Percentiles rank a stretch among this genome's conserved stretches.
These are phyloP conservation scores for Stomatorhinus ivindoensis DNA, from an alignment of 2,113 vertebrate genomes.

Conservation along the genomic window DNA sequence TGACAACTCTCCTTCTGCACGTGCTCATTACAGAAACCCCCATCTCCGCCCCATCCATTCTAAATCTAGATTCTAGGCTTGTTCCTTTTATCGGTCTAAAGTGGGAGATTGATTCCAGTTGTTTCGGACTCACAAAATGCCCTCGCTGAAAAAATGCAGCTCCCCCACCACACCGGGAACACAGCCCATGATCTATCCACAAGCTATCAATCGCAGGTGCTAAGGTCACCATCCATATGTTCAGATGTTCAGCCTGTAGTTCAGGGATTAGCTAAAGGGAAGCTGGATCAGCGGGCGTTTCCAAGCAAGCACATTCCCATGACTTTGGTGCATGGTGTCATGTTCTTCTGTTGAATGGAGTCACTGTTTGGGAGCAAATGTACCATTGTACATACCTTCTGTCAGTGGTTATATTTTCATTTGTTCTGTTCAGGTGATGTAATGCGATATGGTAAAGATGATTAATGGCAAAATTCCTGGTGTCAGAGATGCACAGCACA, in stretches of 20 bases:
- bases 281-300: background rate
- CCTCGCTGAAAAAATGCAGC: background rate
- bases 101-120: background rate
- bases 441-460: background rate
- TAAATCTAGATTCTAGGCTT: background rate
- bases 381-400: background rate
- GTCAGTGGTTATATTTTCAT: background rate
- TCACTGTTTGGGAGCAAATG: background rate
- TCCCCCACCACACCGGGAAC: background rate
- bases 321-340: background rate
- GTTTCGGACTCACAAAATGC: background rate
- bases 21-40: background rate
- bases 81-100: background rate
- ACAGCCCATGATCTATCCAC: background rate
- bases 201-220: background rate
- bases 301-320: background rate
- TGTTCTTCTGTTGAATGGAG: background rate
- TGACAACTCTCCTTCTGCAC: background rate
- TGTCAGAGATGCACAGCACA: background rate
- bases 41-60: too few species aligned
- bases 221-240: background rate
- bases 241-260: background rate
- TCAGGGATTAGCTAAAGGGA: background rate
- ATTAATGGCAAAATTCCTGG: background rate
- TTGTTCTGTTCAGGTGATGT: background rate